Evolutionary conservation across 1,140 invertebrate genomes (phyloP).

Genomic region (Drosophila serrata): DNA sequence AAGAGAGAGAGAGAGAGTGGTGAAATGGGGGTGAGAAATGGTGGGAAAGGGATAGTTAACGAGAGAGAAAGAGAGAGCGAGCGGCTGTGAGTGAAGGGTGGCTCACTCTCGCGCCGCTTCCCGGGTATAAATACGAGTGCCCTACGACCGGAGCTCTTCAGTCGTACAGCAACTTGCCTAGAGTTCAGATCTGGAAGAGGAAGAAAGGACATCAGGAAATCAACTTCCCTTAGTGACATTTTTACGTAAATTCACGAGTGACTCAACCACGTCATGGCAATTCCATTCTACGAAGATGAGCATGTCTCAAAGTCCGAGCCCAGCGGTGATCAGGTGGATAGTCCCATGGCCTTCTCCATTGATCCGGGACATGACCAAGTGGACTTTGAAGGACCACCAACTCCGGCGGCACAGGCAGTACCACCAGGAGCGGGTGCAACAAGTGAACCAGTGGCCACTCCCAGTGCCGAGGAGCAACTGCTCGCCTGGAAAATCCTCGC

Average conservation of each 20-base stretch:
- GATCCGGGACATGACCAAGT: constrained; percentile 58
- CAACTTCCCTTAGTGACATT: constrained; percentile 13
- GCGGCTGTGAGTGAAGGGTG: constrained; percentile 26
- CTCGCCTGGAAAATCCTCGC: constrained; percentile 79
- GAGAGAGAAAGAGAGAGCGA: constrained; percentile 15
- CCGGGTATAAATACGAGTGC: constrained; percentile 75
- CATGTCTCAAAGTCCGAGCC: constrained; percentile 28
- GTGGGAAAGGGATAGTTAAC: constrained; percentile 7
- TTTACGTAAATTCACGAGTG: constrained; percentile 53
- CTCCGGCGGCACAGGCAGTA: constrained; percentile 3
- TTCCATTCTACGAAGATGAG: constrained; percentile 78
- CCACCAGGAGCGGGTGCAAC: constrained; percentile 34
- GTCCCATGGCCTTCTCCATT: constrained; percentile 38
- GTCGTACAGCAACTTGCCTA: constrained; percentile 56
- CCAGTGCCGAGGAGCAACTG: constrained; percentile 69
- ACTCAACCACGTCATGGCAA: constrained; percentile 66
- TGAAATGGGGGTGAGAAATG: constrained; percentile 1
- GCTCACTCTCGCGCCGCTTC: constrained; percentile 52
- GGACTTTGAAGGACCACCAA: constrained; percentile 62
- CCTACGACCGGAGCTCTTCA: constrained; percentile 53
- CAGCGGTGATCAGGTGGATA: constrained; percentile 73
- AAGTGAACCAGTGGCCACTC: constrained; percentile 49
- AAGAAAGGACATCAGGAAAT: constrained; percentile 13
- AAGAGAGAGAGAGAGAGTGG: constrained; percentile 20
- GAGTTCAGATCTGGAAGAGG: constrained; percentile 23